Evolutionary conservation across 2,113 vertebrate species (phyloP), one percentile per base, ranked within the genome.

Genomic region (Stegastes partitus): DNA sequence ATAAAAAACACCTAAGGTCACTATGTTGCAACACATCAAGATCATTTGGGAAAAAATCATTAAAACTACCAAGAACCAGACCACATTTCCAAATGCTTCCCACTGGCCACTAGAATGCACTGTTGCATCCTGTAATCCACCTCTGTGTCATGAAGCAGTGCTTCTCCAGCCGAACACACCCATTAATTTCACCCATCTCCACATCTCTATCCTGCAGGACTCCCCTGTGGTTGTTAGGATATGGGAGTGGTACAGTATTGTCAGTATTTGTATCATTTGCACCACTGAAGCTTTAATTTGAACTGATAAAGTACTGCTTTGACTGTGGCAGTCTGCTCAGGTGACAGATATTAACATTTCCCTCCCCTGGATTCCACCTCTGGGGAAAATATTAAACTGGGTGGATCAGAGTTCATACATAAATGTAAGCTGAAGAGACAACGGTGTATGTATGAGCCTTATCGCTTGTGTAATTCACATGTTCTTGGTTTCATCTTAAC

Each of bases 101-200:
- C 57, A 6, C 44, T 59, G 50, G 14, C 87, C 92, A 89, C 81
- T 81, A 92, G 91, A 79, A 76, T 73, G 87, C 86, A 84, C 90
- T 94, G 89, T 91, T 91, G 91, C 69, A 73, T 90, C 83, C 86
- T 87, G 47, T 55, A 85, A 84, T 64, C 55, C 31, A 15, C 71
- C 53, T 47, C 31, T 0, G 57, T 64, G 67, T 51, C 61, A 57
- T 0, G 39, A 68, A 56, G 73, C 75, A 39, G 34, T 58, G 19
- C 74, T n/a, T 56, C 76, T 69, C 25, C 10, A 39, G 49, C 62
- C 7, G 28, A 87, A 82, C 87, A 82, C 81, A 81, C 83, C 85
- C 75, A 83, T 79, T 87, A 51, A 81, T 78, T 68, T 70, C 77
- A 39, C 31, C 77, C 51, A 54, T 71, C 81, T 79, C 80, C 76